Evolutionary conservation across 2,113 vertebrate genomes (phyloP).

Genomic region (Eudyptes chrysolophus): DNA sequence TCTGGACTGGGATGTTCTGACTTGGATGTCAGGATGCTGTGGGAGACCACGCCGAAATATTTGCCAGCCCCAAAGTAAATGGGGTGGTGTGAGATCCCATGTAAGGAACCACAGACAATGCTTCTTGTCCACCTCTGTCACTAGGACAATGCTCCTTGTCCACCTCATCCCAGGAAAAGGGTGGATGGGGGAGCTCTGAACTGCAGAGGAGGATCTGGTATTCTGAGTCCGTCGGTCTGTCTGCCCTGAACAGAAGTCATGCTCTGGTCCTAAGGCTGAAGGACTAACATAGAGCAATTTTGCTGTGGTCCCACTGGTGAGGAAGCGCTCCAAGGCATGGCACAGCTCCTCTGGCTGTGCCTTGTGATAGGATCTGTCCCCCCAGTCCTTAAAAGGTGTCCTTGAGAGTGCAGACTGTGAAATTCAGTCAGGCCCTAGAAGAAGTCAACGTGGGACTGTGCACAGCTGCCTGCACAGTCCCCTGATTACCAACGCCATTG

Average conservation of each 20-base stretch:
- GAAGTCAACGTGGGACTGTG: not conserved
- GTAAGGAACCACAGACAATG: not conserved
- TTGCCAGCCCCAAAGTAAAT: not conserved
- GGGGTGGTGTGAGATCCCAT: not conserved
- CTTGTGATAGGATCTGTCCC: not conserved
- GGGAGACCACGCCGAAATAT: not conserved
- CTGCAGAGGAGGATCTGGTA: not conserved
- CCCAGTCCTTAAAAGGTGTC: not conserved
- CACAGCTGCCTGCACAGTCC: not conserved
- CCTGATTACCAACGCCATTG: rapidly evolving
- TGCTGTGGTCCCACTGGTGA: not conserved
- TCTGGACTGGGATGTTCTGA: not conserved
- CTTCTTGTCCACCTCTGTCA: not conserved
- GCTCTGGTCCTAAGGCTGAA: not conserved
- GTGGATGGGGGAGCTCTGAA: not conserved
- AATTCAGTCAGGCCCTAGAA: not conserved
- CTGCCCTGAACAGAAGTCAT: not conserved
- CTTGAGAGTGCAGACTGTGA: not conserved
- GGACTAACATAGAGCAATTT: not conserved
- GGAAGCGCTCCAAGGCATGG: not conserved
- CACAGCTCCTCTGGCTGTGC: not conserved
- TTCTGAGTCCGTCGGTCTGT: not conserved
- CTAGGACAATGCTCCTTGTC: not conserved
- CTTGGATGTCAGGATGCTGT: not conserved
- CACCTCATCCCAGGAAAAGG: not conserved